Evolutionary conservation across 2,797 vertebrate species (phyloP).

Genomic region (Momotus momota): DNA sequence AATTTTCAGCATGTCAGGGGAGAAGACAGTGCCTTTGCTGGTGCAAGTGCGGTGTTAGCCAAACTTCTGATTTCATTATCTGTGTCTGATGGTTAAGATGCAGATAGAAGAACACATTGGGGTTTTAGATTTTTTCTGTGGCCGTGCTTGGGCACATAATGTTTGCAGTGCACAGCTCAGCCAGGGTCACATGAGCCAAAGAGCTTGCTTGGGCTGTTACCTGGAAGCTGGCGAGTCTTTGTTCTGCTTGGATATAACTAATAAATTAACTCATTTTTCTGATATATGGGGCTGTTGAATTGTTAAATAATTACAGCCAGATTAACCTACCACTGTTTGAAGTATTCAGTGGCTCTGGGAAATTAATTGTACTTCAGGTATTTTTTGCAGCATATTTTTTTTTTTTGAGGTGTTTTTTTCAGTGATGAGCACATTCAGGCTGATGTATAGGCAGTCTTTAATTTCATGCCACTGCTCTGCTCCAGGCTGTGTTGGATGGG

Average conservation of each 20-base stretch:
- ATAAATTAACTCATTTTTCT: slow-evolving; percentile 49
- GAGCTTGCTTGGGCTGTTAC: slow-evolving; percentile 32
- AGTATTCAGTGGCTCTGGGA: slow-evolving; percentile 35
- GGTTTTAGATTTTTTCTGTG: background rate
- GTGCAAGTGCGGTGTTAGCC: background rate
- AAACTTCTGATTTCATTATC: slow-evolving; percentile 17
- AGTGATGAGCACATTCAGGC: background rate
- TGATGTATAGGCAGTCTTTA: background rate
- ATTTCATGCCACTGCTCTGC: background rate
- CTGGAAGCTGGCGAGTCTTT: slow-evolving; percentile 59
- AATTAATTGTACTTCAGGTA: slow-evolving; percentile 32
- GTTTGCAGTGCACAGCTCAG: slow-evolving; percentile 9
- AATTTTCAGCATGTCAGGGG: background rate
- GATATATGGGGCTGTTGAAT: slow-evolving; percentile 2
- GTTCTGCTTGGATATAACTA: slow-evolving; percentile 36
- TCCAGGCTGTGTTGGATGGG: background rate
- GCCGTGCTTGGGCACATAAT: background rate
- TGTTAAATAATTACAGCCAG: slow-evolving; percentile 66
- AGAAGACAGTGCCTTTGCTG: background rate
- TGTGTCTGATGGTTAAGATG: background rate
- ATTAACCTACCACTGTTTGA: slow-evolving; percentile 47
- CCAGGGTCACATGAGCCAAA: slow-evolving; percentile 33
- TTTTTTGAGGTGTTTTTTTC: background rate
- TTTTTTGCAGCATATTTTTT: background rate
- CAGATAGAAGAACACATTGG: background rate